Conservation (phyloP, 2,113 vertebrate species). For the Clarias gariepinus region DNA sequence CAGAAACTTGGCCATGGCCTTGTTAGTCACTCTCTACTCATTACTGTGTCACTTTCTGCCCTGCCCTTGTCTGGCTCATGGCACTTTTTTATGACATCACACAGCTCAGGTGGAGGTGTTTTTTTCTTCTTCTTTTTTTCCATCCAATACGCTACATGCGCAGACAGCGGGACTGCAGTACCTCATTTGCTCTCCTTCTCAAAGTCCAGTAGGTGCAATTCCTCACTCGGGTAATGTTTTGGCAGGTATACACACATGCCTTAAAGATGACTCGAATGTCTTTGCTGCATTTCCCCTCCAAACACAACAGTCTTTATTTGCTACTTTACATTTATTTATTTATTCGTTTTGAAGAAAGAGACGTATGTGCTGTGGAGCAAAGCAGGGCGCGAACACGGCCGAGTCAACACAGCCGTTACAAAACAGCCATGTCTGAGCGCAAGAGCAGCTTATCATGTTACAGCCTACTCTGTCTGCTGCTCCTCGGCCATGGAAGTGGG, state of each 20-base stretch:
- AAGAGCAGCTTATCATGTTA: conserved; percentile 55
- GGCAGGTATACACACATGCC: conserved; percentile 43
- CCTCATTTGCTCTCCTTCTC: neutral
- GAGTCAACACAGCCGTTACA: conserved; percentile 49
- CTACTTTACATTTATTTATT: conserved; percentile 1
- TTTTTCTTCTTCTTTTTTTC: neutral
- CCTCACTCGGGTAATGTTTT: conserved; percentile 26
- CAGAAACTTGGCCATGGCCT: conserved; percentile 38
- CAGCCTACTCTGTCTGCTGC: conserved; percentile 48
- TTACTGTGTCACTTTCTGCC: conserved; percentile 27
- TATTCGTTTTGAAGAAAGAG: conserved; percentile 26
- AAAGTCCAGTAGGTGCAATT: conserved; percentile 2
- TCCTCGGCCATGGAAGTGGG: conserved; percentile 43
- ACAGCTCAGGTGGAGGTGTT: conserved; percentile 19
- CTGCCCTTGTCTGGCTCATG: conserved; percentile 29
- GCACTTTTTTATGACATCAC: conserved; percentile 47
- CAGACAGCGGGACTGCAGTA: conserved; percentile 2
- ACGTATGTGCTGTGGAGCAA: conserved; percentile 12
- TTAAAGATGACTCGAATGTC: conserved; percentile 35
- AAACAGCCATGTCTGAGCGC: conserved; percentile 48
- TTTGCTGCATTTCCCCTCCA: conserved; percentile 19
- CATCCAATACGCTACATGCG: neutral
- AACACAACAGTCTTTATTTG: neutral
- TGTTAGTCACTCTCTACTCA: conserved; percentile 47
- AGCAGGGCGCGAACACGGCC: conserved; percentile 29